Evolutionary conservation across 2,797 vertebrate species (phyloP).

Genomic region (Rhynchotus rufescens): DNA sequence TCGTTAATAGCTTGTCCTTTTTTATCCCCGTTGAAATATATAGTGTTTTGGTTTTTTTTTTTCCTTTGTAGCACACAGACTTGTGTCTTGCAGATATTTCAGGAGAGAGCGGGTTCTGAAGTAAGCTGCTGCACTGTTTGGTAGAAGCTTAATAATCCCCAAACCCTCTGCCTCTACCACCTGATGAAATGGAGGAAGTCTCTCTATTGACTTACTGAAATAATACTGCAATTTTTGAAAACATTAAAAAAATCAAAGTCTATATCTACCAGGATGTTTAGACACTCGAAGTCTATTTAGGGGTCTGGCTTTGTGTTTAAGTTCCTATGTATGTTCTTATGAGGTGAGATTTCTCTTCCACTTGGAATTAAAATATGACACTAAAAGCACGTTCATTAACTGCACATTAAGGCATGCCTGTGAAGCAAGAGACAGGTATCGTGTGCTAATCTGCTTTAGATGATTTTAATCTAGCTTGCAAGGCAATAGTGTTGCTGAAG

Average conservation of each 20-base stretch:
- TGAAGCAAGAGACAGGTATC: neutral
- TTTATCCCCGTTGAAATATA: too few relatives aligned
- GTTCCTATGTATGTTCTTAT: neutral
- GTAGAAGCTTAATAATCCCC: neutral
- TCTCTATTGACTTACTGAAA: neutral
- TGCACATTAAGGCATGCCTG: neutral
- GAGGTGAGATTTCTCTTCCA: neutral
- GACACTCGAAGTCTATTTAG: neutral
- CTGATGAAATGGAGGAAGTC: neutral
- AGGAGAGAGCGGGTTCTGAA: neutral
- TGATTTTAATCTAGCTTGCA: neutral
- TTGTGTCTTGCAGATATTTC: neutral
- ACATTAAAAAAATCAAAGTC: neutral
- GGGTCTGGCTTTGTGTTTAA: neutral
- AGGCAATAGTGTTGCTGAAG: neutral
- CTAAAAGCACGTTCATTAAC: neutral
- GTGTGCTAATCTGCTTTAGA: neutral
- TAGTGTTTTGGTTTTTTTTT: neutral
- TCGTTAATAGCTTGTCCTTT: neutral
- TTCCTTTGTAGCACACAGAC: rapidly evolving
- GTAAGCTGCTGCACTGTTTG: neutral
- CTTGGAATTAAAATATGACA: neutral
- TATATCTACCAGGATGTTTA: neutral
- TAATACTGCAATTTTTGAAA: neutral
- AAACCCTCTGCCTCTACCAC: neutral